These are phyloP conservation scores for Coregonus sp. DNA, from an alignment of 2,797 vertebrate genomes.

Conservation along the genomic window DNA sequence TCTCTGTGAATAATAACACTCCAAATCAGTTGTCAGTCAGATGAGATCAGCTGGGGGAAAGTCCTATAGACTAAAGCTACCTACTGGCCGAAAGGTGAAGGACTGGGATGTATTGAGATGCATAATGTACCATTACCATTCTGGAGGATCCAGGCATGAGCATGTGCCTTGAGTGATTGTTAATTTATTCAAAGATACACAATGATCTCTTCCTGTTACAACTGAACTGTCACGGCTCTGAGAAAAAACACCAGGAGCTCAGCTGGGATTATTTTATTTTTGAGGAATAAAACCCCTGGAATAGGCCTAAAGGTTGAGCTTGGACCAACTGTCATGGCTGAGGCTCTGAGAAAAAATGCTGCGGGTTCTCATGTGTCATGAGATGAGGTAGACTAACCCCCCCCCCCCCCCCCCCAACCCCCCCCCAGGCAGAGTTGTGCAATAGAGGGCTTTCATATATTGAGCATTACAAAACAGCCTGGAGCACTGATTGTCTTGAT, in stretches of 20 bases:
- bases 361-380: slow-evolving; percentile 44
- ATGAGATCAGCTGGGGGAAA: not conserved
- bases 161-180: not conserved
- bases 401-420: not conserved
- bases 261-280: not conserved
- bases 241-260: not conserved
- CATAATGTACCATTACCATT: too few species aligned
- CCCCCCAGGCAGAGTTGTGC: slow-evolving; percentile 58
- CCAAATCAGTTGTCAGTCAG: not conserved
- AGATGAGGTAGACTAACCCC: slow-evolving; percentile 36
- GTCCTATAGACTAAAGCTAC: too few species aligned
- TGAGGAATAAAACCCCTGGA: too few species aligned
- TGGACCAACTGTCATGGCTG: not conserved
- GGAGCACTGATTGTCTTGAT: slow-evolving; percentile 58
- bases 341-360: slow-evolving; percentile 35
- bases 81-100: too few species aligned
- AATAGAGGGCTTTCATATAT: slow-evolving; percentile 55
- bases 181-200: slow-evolving; percentile 8
- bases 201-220: slow-evolving; percentile 16
- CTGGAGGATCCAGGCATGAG: not conserved
- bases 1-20: not conserved
- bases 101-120: too few species aligned
- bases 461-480: slow-evolving; percentile 59
- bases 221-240: not conserved
- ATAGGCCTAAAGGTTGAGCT: too few species aligned